Base-by-base conservation (phyloP, 1,140 invertebrate genomes). In the Mactra quadrangularis region DNA sequence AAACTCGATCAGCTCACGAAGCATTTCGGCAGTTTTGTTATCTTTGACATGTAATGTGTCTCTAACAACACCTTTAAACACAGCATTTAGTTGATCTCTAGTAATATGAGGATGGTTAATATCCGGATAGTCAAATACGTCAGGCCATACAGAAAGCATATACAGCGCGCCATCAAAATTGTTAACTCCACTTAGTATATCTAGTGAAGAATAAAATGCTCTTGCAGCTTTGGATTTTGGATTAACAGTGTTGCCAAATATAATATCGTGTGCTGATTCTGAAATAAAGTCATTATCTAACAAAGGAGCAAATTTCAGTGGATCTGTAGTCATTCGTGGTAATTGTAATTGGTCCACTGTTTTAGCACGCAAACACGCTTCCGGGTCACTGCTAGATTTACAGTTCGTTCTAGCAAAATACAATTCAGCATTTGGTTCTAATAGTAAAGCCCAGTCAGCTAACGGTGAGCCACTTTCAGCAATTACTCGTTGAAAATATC, bases 401-500 rank as follows among this genome's bases (percentile, higher is more conserved):
- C 64, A 68, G 6, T 38, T 38, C 29, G 17, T 41, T 25, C 27
- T 41, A 15, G 19, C 0, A 22, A 68, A 45, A 27, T 45, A 68
- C 35, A n/a, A 15, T 9, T 68, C 19, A 33, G 64, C 64, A 47
- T 68, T 68, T 47, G 64, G 64, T 45, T n/a, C 33, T 27, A 4
- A 19, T 35, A n/a, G 27, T 6, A 52, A 41, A 9, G 25, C 59
- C 41, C 60, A 68, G 29, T n/a, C 4, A 22, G 76, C 25, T 9
- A 84, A 25, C 17, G 68, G 71, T 1, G 85, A 47, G 0, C 87
- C 87, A 78, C 87, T 88, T 59, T 88, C 60, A 22, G 77, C 62
- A 27, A 88, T 87, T 0, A 85, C 84, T 19, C 86, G 70, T 25
- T 82, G 55, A 50, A 88, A 88, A 0, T 84, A 31, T 22, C 86